Conservation (phyloP, 2,888 invertebrate genomes). For the Phania funesta region DNA sequence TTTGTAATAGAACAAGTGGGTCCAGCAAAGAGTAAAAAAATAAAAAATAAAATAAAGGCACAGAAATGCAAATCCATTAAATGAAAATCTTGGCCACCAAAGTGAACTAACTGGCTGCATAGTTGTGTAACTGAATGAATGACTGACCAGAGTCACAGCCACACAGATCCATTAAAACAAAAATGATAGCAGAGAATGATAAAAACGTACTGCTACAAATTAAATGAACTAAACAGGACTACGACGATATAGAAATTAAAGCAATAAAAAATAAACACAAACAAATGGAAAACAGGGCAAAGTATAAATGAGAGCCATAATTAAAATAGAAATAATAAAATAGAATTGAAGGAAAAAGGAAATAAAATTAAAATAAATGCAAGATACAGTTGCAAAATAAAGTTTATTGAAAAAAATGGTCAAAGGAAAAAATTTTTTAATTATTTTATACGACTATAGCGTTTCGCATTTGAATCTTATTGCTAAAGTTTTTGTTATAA, state of each 20-base stretch:
- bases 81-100: conserved; percentile 63
- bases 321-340: conserved; percentile 31
- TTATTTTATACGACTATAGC: background rate
- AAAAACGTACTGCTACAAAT: conserved; percentile 55
- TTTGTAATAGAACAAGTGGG: conserved; percentile 53
- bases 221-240: conserved; percentile 60
- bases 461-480: no score
- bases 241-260: conserved; percentile 42
- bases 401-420: background rate
- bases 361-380: conserved; percentile 34
- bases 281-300: conserved; percentile 8
- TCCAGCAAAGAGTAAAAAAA: background rate
- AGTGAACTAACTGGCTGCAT: conserved; percentile 41
- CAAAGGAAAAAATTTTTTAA: background rate
- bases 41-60: conserved; percentile 1
- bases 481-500: no score
- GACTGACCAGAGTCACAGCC: conserved; percentile 51
- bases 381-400: conserved; percentile 18
- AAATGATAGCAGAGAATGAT: conserved; percentile 61
- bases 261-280: conserved; percentile 34
- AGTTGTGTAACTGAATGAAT: conserved; percentile 45
- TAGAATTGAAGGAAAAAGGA: conserved; percentile 1
- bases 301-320: conserved; percentile 45
- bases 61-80: conserved; percentile 63
- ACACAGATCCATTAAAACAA: conserved; percentile 62